These are phyloP conservation scores for Theristicus caerulescens DNA, from an alignment of 2,113 vertebrate species.

Conservation along the genomic window DNA sequence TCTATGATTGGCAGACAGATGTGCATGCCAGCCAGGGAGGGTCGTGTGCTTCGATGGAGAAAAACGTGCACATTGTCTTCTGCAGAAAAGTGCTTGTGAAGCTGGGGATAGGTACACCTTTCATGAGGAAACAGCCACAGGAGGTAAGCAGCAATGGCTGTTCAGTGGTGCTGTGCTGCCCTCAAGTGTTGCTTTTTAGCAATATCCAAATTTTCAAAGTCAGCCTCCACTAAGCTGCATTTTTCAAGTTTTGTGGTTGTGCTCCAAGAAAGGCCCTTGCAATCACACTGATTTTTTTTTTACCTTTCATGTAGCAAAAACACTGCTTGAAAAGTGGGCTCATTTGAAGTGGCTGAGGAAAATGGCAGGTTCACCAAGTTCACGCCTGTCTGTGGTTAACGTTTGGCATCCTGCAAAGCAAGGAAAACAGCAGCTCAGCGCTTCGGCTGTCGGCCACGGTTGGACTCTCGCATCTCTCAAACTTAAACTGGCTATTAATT, in stretches of 20 bases:
- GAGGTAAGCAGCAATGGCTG: not conserved
- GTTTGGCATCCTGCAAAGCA: not conserved
- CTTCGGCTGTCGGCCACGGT: accelerated
- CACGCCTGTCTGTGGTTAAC: not conserved
- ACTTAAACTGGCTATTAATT: not conserved
- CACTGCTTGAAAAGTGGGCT: not conserved
- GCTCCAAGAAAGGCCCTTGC: not conserved
- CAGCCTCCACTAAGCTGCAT: not conserved
- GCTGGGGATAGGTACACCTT: accelerated
- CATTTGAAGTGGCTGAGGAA: not conserved
- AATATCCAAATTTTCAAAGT: not conserved
- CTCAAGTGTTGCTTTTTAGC: not conserved
- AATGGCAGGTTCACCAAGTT: not conserved
- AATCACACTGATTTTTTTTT: not conserved
- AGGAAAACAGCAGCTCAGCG: not conserved
- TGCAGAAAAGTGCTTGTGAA: not conserved
- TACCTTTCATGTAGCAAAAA: not conserved
- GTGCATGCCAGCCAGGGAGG: not conserved
- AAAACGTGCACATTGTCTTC: accelerated
- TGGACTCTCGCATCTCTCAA: not conserved
- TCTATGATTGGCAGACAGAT: not conserved
- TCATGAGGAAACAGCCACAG: accelerated
- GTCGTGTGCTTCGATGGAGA: not conserved
- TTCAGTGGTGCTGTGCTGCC: not conserved
- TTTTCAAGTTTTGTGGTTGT: not conserved